These are phyloP conservation scores for Protobothrops flavoviridis DNA, from an alignment of 2,113 vertebrate species.

Conservation along the genomic window DNA sequence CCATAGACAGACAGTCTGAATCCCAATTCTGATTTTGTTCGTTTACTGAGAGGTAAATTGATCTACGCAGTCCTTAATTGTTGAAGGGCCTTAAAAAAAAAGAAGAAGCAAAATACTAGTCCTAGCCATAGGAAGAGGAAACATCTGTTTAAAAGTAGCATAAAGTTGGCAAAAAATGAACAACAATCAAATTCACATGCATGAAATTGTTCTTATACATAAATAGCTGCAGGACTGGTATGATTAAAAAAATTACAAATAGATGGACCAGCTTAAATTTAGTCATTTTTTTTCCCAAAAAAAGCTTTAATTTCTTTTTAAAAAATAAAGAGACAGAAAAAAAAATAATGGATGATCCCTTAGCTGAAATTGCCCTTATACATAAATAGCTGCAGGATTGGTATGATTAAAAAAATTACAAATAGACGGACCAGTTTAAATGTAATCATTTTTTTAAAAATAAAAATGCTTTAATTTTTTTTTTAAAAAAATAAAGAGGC, in stretches of 20 bases:
- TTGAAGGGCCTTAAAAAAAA: neutral
- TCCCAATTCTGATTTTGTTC: neutral
- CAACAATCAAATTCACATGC: neutral
- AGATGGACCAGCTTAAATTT: neutral
- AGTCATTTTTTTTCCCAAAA: neutral
- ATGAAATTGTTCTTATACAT: neutral
- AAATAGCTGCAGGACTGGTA: constrained; percentile 10
- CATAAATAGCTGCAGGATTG: constrained; percentile 13
- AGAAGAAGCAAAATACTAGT: neutral
- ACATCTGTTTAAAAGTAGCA: neutral
- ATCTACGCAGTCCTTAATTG: neutral
- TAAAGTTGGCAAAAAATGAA: neutral
- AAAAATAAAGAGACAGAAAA: neutral
- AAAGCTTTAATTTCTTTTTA: neutral
- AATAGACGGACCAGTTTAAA: no score
- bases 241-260: constrained; percentile 13
- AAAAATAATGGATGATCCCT: neutral
- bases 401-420: neutral
- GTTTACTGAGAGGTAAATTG: neutral
- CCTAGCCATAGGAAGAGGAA: neutral
- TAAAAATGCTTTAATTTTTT: neutral
- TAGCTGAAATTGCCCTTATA: neutral
- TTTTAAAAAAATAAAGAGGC: neutral
- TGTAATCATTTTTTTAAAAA: neutral
- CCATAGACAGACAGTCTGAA: neutral